A percentile compares a stretch with the other conserved stretches of the same genome.
These are phyloP conservation scores for Lobophora halterata DNA, from an alignment of 2,888 invertebrate genomes.

Conservation along the genomic window DNA sequence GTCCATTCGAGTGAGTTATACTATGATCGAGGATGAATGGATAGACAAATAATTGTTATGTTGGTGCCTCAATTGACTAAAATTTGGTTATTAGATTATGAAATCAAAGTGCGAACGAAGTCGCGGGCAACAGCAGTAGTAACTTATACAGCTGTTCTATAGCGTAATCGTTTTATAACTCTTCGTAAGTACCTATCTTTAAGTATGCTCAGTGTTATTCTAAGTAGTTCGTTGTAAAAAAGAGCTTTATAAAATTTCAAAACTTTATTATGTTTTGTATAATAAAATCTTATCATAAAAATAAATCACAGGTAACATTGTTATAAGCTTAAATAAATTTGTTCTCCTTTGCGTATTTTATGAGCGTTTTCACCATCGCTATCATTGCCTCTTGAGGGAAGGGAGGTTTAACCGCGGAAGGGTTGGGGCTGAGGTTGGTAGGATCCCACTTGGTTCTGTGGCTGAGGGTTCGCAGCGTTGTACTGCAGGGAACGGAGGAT, in stretches of 20 bases:
- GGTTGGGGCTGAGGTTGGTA: slow-evolving; percentile 42
- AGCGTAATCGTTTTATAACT: no score
- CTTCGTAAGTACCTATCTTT: no score
- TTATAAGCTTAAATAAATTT: slow-evolving; percentile 43
- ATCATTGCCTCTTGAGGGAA: slow-evolving; percentile 11
- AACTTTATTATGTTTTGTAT: slow-evolving; percentile 28
- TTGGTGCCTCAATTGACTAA: no score
- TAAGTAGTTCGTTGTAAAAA: no score
- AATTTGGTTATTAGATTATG: no score
- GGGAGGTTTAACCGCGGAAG: slow-evolving; percentile 56
- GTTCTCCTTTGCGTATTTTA: slow-evolving; percentile 37
- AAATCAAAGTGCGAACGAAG: no score
- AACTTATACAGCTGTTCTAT: no score
- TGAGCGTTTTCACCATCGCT: slow-evolving; percentile 28
- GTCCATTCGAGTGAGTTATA: no score
- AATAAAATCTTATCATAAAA: slow-evolving; percentile 38
- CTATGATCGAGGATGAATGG: no score
- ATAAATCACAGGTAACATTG: slow-evolving; percentile 72
- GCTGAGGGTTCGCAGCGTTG: slow-evolving; percentile 59
- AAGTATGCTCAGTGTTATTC: no score
- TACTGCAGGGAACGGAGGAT: slow-evolving; percentile 76
- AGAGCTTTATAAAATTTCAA: slow-evolving; percentile 12
- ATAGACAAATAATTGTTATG: no score
- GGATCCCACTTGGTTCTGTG: slow-evolving; percentile 44
- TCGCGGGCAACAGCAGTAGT: no score